phyloP scores from a whole-genome alignment of 2,797 vertebrate species.

The Etheostoma perlongum region DNA sequence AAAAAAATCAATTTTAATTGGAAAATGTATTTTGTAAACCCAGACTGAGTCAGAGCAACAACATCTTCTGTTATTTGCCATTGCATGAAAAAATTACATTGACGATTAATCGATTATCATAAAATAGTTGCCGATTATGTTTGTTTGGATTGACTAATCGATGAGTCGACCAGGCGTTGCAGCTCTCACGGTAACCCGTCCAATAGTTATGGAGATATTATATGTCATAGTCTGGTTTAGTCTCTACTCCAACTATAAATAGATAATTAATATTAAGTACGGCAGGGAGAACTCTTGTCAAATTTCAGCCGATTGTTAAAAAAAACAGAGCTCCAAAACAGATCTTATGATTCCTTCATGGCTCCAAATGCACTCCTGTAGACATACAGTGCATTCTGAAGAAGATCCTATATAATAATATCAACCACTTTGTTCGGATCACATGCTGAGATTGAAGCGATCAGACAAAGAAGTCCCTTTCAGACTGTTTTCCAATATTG shows the following conservation, averaged over 20 bases:
- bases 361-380: not conserved
- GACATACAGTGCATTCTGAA: not conserved
- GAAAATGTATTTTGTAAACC: too few relatives aligned
- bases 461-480: not conserved
- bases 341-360: conserved; percentile 23
- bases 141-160: too few relatives aligned
- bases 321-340: conserved; percentile 3
- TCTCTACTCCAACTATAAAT: not conserved
- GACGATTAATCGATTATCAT: too few relatives aligned
- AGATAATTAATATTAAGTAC: not conserved
- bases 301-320: not conserved
- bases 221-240: too few relatives aligned
- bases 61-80: too few relatives aligned
- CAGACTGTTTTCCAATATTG: not conserved
- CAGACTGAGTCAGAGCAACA: too few relatives aligned
- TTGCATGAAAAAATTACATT: too few relatives aligned
- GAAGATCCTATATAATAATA: not conserved
- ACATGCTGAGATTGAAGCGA: not conserved
- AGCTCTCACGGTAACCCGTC: too few relatives aligned
- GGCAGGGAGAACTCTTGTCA: not conserved
- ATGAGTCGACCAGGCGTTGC: too few relatives aligned
- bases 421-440: conserved; percentile 6
- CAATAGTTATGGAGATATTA: too few relatives aligned
- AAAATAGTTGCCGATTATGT: too few relatives aligned
- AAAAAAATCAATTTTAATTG: too few relatives aligned